Evolutionary conservation across 2,888 invertebrate genomes (phyloP).

Genomic region (Lasius platythorax): DNA sequence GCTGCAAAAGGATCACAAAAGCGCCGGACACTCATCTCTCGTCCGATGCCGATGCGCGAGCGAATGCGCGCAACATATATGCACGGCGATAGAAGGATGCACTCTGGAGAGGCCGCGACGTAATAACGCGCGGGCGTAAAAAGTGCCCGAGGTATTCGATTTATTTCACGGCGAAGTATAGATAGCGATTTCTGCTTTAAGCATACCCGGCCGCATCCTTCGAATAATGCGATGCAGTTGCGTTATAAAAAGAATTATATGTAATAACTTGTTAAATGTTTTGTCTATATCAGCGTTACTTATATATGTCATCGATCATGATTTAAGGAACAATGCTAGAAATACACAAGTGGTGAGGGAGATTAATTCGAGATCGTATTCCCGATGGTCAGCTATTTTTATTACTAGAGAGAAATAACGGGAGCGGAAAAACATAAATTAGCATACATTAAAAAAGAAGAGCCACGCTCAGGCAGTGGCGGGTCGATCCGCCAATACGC

Average conservation of each 20-base stretch:
- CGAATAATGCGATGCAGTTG: background rate
- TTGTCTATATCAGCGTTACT: background rate
- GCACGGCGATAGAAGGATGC: background rate
- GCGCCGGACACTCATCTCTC: conserved; percentile 16
- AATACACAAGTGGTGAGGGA: background rate
- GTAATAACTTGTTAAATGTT: background rate
- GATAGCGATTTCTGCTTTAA: background rate
- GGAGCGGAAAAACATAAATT: conserved; percentile 4
- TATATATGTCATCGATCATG: background rate
- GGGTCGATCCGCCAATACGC: conserved; percentile 40
- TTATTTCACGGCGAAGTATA: conserved; percentile 5
- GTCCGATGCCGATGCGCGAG: background rate
- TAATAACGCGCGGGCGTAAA: conserved; percentile 11
- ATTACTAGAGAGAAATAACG: background rate
- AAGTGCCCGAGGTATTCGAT: conserved; percentile 6
- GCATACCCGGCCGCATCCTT: background rate
- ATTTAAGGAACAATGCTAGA: background rate
- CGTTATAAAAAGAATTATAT: background rate
- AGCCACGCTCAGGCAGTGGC: conserved; percentile 18
- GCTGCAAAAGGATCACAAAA: conserved; percentile 11
- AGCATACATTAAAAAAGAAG: background rate
- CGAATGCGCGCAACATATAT: conserved; percentile 9
- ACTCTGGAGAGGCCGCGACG: background rate
- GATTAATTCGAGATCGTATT: background rate
- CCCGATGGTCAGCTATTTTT: background rate